Percentiles rank a stretch among this genome's conserved stretches.
These are phyloP conservation scores for Meriones unguiculatus DNA, from an alignment of 2,113 vertebrate genomes.

Conservation along the genomic window DNA sequence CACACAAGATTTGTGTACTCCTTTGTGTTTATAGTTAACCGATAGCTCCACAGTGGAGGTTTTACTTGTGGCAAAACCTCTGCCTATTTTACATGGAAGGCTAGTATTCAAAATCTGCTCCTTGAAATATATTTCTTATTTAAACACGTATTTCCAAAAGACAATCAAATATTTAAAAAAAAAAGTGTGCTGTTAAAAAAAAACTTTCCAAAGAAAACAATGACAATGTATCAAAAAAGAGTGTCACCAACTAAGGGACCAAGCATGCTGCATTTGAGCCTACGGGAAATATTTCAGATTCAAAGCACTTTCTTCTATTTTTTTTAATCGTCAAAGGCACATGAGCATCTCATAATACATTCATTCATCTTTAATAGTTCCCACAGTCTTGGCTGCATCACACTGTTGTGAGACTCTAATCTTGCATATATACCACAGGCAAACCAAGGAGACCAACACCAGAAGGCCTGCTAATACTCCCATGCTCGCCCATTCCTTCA, in stretches of 20 bases:
- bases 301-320: neutral
- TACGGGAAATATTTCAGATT: neutral
- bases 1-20: slow-evolving; percentile 6
- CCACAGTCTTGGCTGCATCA: too few relatives aligned
- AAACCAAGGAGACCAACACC: too few relatives aligned
- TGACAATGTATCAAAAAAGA: neutral
- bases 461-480: too few relatives aligned
- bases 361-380: neutral
- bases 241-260: neutral
- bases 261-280: neutral
- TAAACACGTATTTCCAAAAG: slow-evolving; percentile 17
- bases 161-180: neutral
- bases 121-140: neutral
- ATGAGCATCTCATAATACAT: neutral
- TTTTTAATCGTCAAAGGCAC: neutral
- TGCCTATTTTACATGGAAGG: neutral
- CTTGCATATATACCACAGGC: too few relatives aligned
- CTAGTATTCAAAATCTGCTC: neutral
- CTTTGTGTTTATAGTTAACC: slow-evolving; percentile 32
- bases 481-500: too few relatives aligned
- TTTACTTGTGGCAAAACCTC: neutral
- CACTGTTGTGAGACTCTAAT: too few relatives aligned
- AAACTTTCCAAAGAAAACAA: neutral
- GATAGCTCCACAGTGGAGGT: neutral
- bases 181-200: neutral